Conservation (phyloP, 2,888 invertebrate genomes). For the Morpho deidamia region DNA sequence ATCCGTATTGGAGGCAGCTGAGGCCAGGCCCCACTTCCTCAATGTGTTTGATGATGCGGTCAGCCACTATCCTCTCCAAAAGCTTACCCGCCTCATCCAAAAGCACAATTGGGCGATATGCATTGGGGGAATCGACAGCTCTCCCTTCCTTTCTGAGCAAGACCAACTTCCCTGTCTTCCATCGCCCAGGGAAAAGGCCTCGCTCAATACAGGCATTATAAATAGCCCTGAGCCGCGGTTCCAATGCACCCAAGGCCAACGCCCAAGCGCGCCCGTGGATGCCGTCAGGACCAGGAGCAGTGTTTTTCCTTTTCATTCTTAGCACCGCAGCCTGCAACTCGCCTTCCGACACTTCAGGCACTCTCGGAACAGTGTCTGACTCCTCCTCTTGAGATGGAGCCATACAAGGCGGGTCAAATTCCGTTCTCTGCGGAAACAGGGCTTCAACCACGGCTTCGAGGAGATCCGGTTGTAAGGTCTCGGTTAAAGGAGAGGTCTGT, state of each 20-base stretch:
- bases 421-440: neutral
- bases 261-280: constrained; percentile 15
- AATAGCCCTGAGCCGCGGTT: neutral
- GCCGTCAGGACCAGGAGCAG: constrained; percentile 21
- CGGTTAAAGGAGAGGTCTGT: neutral
- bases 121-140: constrained; percentile 6
- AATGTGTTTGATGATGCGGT: constrained; percentile 7
- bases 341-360: neutral
- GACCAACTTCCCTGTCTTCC: constrained; percentile 13
- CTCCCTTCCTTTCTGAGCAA: constrained; percentile 8
- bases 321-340: neutral
- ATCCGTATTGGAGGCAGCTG: too few relatives aligned
- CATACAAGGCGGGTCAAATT: neutral
- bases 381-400: neutral
- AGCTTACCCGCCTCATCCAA: constrained; percentile 12
- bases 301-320: neutral
- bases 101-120: constrained; percentile 18
- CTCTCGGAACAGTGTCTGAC: neutral
- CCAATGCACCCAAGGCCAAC: constrained; percentile 8
- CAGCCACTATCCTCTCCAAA: constrained; percentile 12
- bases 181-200: constrained; percentile 12
- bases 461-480: neutral
- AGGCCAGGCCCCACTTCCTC: neutral
- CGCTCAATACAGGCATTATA: constrained; percentile 14
- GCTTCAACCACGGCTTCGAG: neutral